These are phyloP conservation scores for Pseudobourletiella spinata DNA, from an alignment of 1,140 invertebrate species.

Conservation along the genomic window DNA sequence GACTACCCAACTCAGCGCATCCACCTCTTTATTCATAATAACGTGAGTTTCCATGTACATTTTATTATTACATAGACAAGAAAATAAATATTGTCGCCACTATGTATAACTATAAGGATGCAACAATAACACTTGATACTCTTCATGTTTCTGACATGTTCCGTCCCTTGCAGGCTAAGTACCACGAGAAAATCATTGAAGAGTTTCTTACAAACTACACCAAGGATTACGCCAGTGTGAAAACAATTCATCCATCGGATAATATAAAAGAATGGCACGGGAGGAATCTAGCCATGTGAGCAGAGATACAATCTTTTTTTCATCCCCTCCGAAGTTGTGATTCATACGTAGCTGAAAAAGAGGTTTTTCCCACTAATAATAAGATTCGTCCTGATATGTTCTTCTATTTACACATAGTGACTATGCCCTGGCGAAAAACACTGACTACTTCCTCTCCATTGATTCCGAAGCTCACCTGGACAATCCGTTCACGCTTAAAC, in stretches of 20 bases:
- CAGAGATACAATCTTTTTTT: too few relatives aligned
- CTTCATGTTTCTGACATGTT: too few relatives aligned
- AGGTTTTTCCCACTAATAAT: too few relatives aligned
- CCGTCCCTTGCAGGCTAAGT: slow-evolving; percentile 52
- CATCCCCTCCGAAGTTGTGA: too few relatives aligned
- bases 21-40: slow-evolving; percentile 77
- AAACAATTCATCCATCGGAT: slow-evolving; percentile 57
- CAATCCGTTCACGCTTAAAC: slow-evolving; percentile 60
- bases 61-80: not conserved
- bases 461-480: slow-evolving; percentile 80
- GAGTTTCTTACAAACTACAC: slow-evolving; percentile 52
- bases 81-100: not conserved
- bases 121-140: not conserved
- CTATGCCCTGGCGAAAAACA: slow-evolving; percentile 60
- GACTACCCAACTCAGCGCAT: slow-evolving; percentile 82
- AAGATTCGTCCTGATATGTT: too few relatives aligned
- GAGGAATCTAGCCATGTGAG: slow-evolving; percentile 76
- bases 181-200: slow-evolving; percentile 58
- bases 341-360: too few relatives aligned
- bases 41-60: slow-evolving; percentile 44
- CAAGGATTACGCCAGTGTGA: slow-evolving; percentile 58
- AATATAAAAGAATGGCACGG: slow-evolving; percentile 63
- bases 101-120: not conserved
- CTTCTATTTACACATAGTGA: too few relatives aligned
- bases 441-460: slow-evolving; percentile 74